A percentile compares a stretch with the other conserved stretches of the same genome.
phyloP scores from a whole-genome alignment of 2,113 vertebrate genomes.

The Trogon surrucura region DNA sequence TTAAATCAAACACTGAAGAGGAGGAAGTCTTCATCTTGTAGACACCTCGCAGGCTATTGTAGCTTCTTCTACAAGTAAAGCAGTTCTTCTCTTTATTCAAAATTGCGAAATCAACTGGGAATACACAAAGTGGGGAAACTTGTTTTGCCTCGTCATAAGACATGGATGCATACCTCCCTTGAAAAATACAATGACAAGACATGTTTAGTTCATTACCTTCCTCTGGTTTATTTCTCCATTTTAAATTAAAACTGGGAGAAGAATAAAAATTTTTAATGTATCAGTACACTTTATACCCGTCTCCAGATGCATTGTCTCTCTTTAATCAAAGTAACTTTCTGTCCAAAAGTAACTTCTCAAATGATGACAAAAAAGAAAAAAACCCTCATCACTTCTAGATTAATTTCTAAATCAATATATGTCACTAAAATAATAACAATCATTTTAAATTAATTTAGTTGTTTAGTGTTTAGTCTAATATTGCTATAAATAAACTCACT shows the following conservation, averaged over 20 bases:
- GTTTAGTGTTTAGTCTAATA: background rate
- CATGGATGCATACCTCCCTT: background rate
- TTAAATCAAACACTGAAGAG: background rate
- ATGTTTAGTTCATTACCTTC: background rate
- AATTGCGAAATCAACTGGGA: slow-evolving; percentile 11
- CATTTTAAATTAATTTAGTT: background rate
- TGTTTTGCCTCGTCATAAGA: slow-evolving; percentile 14
- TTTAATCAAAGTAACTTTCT: background rate
- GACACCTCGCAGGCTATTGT: slow-evolving; percentile 4
- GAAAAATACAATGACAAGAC: background rate
- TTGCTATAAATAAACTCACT: background rate
- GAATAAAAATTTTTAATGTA: background rate
- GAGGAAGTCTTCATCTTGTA: background rate
- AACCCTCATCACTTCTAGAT: background rate
- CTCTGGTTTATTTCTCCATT: background rate
- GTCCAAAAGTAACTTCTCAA: background rate
- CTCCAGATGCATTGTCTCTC: background rate
- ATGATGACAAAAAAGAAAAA: background rate
- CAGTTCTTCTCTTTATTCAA: background rate
- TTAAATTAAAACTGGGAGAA: background rate
- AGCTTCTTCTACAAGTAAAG: slow-evolving; percentile 2
- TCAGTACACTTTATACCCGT: background rate
- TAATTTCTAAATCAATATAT: background rate
- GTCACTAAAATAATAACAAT: background rate
- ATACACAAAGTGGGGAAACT: slow-evolving; percentile 11